These are phyloP conservation scores for Leuciscus waleckii DNA, from an alignment of 2,797 vertebrate genomes.

Conservation along the genomic window DNA sequence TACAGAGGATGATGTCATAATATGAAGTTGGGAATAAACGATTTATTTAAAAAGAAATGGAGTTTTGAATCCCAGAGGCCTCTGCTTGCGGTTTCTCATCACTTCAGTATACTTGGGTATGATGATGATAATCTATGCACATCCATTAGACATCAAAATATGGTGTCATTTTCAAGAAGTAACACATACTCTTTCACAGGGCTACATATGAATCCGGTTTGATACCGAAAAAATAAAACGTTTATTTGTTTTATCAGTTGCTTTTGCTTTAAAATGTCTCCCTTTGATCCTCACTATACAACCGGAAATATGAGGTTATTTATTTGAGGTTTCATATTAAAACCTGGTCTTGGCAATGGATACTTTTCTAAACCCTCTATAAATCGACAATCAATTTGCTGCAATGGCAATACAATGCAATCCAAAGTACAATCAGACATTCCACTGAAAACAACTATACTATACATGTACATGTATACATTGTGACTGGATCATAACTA, in stretches of 20 bases:
- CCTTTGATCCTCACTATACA: constrained; percentile 58
- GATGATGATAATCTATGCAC: neutral
- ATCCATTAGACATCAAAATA: constrained; percentile 33
- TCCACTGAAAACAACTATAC: constrained; percentile 78
- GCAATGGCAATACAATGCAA: constrained; percentile 78
- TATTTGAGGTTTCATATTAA: constrained; percentile 56
- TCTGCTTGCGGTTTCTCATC: constrained; percentile 71
- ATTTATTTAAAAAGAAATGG: constrained; percentile 67
- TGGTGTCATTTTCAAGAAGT: constrained; percentile 22
- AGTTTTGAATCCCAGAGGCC: constrained; percentile 68
- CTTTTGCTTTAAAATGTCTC: constrained; percentile 56
- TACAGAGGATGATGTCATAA: constrained; percentile 8
- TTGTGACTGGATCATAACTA: constrained; percentile 72
- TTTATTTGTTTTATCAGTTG: constrained; percentile 83
- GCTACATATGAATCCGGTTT: constrained; percentile 35
- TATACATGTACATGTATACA: constrained; percentile 73
- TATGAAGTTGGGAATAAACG: constrained; percentile 59
- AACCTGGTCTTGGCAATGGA: constrained; percentile 55
- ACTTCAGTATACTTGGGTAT: constrained; percentile 38
- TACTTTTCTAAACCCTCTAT: constrained; percentile 49
- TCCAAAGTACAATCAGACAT: constrained; percentile 80
- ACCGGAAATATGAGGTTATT: constrained; percentile 74
- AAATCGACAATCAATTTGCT: constrained; percentile 73
- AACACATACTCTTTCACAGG: constrained; percentile 6
- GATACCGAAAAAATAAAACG: constrained; percentile 79